Base-by-base conservation (phyloP, 2,888 invertebrate species). In the Pharmacophagus antenor region DNA sequence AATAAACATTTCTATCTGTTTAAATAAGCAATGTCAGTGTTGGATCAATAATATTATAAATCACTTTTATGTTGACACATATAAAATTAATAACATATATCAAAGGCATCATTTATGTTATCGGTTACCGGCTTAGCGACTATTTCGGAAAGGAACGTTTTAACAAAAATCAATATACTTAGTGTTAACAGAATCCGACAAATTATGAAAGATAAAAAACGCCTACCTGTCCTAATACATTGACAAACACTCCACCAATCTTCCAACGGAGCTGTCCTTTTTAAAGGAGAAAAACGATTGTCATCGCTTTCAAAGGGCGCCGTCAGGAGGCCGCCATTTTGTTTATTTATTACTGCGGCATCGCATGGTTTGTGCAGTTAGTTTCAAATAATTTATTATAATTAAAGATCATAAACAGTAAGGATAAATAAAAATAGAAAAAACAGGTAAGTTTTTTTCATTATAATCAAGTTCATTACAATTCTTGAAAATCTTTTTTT, bases 181-280 rank as follows among this genome's bases (percentile, higher is more conserved):
- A 23, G 18, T 23, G 42, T 49, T 49, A 49, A 49, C 23, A 49
- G 42, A 49, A 20, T 49, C 49, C 49, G 41, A 56, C 56, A 56
- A 56, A 56, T 56, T 56, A 56, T 20, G n/a, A 21, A 42, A 42
- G 3, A 56, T n/a, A 56, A 56, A 56, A 56, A 49, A 56, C 48
- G 22, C 23, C 56, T 56, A 56, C 56, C 56, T 56, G 56, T 56
- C 25, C 49, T 48, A 23, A 56, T 37, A 50, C 55, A 56, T 56
- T 49, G 22, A 49, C 37, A 49, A 49, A 49, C 56, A 48, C 56
- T 49, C 37, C 56, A 56, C 48, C 37, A 48, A 49, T 49, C 56
- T 42, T 47, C 23, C 56, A 23, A 42, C 25, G 17, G 42, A 4
- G 42, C 17, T 42, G 17, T 17, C 17, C 17, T 42, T 46, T 46